Percentiles rank a stretch among this genome's conserved stretches.
phyloP scores from a whole-genome alignment of 2,113 vertebrate genomes.

The Tyto alba region DNA sequence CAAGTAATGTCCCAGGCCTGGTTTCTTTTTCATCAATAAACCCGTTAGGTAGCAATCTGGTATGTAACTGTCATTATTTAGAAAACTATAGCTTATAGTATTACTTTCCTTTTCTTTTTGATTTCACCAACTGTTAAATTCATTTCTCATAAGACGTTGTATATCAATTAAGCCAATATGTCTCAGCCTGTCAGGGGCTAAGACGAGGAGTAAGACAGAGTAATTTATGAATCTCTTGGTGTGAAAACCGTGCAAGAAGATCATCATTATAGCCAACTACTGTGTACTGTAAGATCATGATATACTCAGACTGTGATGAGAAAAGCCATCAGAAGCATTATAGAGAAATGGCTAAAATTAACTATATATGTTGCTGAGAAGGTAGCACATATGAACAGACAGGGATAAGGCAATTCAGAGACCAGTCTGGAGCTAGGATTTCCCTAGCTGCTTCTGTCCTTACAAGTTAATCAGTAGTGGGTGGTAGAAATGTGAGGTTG shows the following conservation, averaged over 20 bases:
- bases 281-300: not conserved
- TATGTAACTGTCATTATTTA: not conserved
- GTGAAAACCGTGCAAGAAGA: not conserved
- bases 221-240: not conserved
- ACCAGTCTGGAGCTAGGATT: not conserved
- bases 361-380: not conserved
- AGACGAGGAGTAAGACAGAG: not conserved
- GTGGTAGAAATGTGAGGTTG: not conserved
- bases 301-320: not conserved
- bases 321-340: not conserved
- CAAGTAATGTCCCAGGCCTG: not conserved
- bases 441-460: not conserved
- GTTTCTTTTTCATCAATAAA: not conserved
- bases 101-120: not conserved
- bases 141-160: not conserved
- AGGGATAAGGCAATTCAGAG: not conserved
- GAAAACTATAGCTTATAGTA: not conserved
- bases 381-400: too few relatives aligned
- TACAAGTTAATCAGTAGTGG: not conserved
- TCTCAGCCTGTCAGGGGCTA: not conserved
- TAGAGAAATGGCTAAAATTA: not conserved
- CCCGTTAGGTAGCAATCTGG: not conserved
- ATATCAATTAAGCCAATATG: not conserved
- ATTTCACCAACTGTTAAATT: not conserved
- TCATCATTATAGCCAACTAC: not conserved